Base-by-base conservation (phyloP, 2,797 vertebrate genomes). In the Triplophysa yarkandensis region DNA sequence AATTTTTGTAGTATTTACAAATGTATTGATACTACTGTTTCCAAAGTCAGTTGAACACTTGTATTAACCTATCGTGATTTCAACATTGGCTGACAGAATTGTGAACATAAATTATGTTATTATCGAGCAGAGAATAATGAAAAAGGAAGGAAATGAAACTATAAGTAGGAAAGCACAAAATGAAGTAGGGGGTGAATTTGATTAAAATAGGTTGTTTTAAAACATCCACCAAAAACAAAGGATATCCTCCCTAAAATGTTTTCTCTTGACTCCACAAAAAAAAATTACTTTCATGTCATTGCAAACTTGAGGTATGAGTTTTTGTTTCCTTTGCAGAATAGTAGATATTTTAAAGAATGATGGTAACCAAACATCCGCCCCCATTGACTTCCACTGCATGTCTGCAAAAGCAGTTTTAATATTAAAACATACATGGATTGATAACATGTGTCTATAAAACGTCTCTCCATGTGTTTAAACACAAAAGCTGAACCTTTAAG, bases 401-500 rank as follows among this genome's bases (percentile, higher is more conserved):
- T 2, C 21, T 9, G 11, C n/a, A 21, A 54, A 54, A 27, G 9
- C 4, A 21, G n/a, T n/a, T n/a, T n/a, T n/a, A n/a, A n/a, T n/a
- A n/a, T n/a, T n/a, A n/a, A n/a, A n/a, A n/a, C n/a, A n/a, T n/a
- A 61, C 23, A 57, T 6, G 7, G 2, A n/a, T 50, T 62, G 9
- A 34, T 62, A 61, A 71, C 30, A 50, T 23, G 7, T 65, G 19
- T 36, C 25, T 32, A 27, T 66, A 10, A 57, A 55, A 16, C 39
- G 1, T 54, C 36, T 66, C 41, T 64, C 25, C 32, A 19, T 3
- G 43, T 32, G 46, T 71, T 16, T 14, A 13, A 32, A 30, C 16
- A 34, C 13, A 43, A 9, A 63, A 52, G 48, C 46, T n/a, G 16
- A 74, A 23, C 21, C 27, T 58, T 67, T 19, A n/a, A 67, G 63